These are phyloP conservation scores for Podilymbus podiceps DNA, from an alignment of 2,113 vertebrate genomes.

Conservation along the genomic window DNA sequence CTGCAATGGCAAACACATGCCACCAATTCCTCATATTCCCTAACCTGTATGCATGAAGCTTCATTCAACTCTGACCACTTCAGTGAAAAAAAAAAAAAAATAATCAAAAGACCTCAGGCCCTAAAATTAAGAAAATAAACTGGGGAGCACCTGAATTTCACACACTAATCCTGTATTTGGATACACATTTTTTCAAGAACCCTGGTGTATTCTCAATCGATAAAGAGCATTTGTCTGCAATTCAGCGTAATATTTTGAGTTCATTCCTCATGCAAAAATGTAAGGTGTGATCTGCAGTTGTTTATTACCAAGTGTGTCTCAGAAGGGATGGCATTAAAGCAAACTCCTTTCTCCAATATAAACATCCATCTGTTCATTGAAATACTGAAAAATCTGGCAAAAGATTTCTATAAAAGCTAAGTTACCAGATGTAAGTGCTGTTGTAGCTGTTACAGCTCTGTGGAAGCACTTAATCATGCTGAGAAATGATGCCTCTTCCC, in stretches of 20 bases:
- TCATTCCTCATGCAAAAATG: not conserved
- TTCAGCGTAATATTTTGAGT: not conserved
- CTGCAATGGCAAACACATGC: conserved; percentile 64
- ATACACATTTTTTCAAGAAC: not conserved
- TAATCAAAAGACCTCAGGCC: not conserved
- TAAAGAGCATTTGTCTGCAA: not conserved
- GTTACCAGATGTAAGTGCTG: conserved; percentile 37
- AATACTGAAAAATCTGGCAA: conserved; percentile 29
- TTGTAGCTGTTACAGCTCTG: not conserved
- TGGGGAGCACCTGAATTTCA: not conserved
- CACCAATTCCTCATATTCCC: conserved; percentile 45
- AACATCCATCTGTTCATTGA: conserved; percentile 15
- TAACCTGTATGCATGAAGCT: conserved; percentile 4
- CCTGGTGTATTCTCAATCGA: not conserved
- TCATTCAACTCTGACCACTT: conserved; percentile 16
- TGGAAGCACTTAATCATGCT: conserved; percentile 30
- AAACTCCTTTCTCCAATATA: conserved; percentile 24
- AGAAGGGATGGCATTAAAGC: conserved; percentile 10
- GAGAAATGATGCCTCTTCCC: conserved; percentile 1
- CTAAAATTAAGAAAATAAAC: conserved; percentile 16
- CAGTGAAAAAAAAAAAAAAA: conserved; percentile 42
- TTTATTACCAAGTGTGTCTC: conserved; percentile 19
- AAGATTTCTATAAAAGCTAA: not conserved
- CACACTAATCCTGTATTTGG: not conserved
- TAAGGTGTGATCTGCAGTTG: not conserved